These are phyloP conservation scores for Numenius phaeopus DNA, from an alignment of 2,797 vertebrate species.

Conservation along the genomic window DNA sequence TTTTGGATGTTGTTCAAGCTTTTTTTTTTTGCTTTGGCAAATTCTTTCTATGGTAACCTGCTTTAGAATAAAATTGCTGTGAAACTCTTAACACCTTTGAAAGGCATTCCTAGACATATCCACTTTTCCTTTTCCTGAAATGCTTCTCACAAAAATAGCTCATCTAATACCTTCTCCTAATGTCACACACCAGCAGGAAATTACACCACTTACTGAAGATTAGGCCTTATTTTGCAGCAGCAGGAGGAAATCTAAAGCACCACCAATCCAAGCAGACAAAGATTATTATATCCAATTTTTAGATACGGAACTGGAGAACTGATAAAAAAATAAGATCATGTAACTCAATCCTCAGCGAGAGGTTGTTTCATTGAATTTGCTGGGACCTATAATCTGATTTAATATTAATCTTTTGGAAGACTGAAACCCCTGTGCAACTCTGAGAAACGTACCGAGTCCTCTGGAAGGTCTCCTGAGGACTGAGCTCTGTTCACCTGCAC, in stretches of 20 bases:
- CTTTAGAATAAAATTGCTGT: background rate
- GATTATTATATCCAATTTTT: background rate
- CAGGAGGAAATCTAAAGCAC: background rate
- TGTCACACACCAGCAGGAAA: background rate
- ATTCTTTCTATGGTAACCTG: background rate
- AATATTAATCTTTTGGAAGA: background rate
- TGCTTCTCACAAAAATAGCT: background rate
- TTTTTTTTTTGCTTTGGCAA: background rate
- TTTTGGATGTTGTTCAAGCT: background rate
- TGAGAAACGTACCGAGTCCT: background rate
- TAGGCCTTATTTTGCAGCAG: background rate
- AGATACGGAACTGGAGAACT: background rate
- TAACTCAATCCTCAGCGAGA: background rate
- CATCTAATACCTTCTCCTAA: background rate
- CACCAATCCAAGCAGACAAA: background rate
- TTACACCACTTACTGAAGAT: slow-evolving; percentile 23
- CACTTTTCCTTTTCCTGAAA: background rate
- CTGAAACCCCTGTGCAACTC: background rate
- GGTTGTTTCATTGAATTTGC: background rate
- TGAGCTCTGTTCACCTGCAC: background rate
- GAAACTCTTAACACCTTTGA: background rate
- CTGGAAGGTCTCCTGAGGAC: background rate
- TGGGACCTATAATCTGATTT: background rate
- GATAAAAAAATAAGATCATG: background rate
- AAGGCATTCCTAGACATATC: background rate